Evolutionary conservation across 1,140 invertebrate genomes (phyloP).

Genomic region (Polypedilum pembai): DNA sequence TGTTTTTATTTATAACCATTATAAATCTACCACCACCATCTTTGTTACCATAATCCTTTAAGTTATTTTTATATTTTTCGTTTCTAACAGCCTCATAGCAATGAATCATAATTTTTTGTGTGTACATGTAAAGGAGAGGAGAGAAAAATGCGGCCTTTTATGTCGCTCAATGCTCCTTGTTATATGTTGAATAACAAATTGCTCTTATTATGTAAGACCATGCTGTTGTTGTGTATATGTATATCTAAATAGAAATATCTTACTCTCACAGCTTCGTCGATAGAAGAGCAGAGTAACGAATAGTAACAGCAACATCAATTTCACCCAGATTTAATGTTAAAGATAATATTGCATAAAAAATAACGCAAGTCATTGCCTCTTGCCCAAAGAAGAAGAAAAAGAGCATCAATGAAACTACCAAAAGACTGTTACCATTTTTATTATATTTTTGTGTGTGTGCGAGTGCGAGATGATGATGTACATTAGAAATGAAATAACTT

Average conservation of each 20-base stretch:
- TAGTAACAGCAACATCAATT: background rate
- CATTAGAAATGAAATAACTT: constrained; percentile 7
- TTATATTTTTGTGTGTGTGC: background rate
- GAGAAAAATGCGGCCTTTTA: constrained; percentile 5
- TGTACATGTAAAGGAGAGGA: background rate
- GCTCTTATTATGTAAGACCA: background rate
- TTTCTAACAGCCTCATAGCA: background rate
- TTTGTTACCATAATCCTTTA: background rate
- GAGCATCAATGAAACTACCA: background rate
- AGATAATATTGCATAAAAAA: background rate
- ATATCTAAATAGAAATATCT: constrained; percentile 13
- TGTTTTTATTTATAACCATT: constrained; percentile 19
- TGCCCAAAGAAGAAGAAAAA: background rate
- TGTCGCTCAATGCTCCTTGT: background rate
- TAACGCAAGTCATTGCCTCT: background rate
- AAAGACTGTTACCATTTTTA: background rate
- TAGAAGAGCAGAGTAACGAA: no score
- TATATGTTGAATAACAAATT: background rate
- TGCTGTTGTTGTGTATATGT: background rate
- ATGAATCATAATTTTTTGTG: constrained; percentile 8
- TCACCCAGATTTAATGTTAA: background rate
- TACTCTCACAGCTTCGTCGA: background rate
- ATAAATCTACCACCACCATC: background rate
- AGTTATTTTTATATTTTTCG: background rate
- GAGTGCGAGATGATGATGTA: background rate